Base-by-base conservation (phyloP, 2,888 invertebrate genomes). In the Tribolium freemani region DNA sequence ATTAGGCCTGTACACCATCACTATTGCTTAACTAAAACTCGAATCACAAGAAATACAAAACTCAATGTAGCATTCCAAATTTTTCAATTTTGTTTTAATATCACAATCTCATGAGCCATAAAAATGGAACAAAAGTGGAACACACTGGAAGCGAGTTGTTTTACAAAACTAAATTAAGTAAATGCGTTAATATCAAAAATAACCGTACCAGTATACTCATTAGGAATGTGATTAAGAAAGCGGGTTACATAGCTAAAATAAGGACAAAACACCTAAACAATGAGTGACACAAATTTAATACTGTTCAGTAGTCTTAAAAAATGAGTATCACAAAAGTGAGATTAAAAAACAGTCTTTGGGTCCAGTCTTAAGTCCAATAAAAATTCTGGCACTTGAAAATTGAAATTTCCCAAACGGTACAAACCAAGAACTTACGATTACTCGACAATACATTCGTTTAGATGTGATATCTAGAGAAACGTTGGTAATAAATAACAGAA, bases 361-460 rank as follows among this genome's bases (percentile, higher is more conserved):
- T 63, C 66, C 75, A 78, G 77, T 76, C 75, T 77, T 76, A 54
- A 72, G 53, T 69, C 56, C 26, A 51, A 71, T 69, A 56, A 73
- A 73, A 73, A 74, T 63, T 74, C 78, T 79, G 78, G 79, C 79
- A 80, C 78, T 77, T 78, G 54, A 56, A 72, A 69, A 51, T 64
- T 30, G 51, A 63, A 63, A 63, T 10, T 10, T 38, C 20, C 16
- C 44, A 26, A 30, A 61, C 26, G 48, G 26, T 26, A 26, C 48
- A 48, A 56, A 68, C 46, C 48, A 48, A 26, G 20, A 38, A 46
- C 46, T 46, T 26, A 68, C 50, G 44, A 67, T 20, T 58, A 64
- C 53, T 26, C 11, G 46, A 57, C 53, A 60, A 44, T 46, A 54
- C 44, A 11, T 56, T 46, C 8, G 51, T 46, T 53, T 45, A 51